Evolutionary conservation across 37 sponge, comb jelly and placozoan genomes (phyloP), one percentile per base, ranked within the genome.

Genomic region (Ephydatia muelleri): DNA sequence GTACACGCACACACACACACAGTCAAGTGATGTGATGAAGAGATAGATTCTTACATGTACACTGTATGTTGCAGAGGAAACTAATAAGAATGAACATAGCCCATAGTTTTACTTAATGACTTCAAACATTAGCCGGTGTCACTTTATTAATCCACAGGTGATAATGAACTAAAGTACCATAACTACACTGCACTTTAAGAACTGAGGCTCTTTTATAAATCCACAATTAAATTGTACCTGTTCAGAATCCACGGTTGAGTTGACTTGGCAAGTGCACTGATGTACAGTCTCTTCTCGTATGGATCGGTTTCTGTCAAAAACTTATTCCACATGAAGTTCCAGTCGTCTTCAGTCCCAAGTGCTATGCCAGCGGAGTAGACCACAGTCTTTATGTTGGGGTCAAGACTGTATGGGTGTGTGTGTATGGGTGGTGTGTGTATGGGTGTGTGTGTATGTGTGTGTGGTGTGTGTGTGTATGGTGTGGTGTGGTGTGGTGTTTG

Each of bases 311-410:
- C 43, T 13, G n/a, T 84, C 38, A 49, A 40, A 81, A 89, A 96
- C 43, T 76, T 29, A 0, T 71, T 29, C 97, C 97, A 98, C 36
- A 98, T 68, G 72, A 80, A 93, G 38, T 96, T 76, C 99, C 99
- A 98, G 25, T 94, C 95, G 13, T 57, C 73, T 57, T 85, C 84
- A 1, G 79, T 82, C 2, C 97, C 99, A 77, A 76, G 12, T 0
- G 89, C 90, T 35, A 97, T 76, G 12, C 93, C 97, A 73, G 86
- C 85, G 23, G 82, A 38, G 70, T 95, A 94, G 57, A 95, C 93
- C 28, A 92, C 80, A 30, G 64, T n/a, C 79, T 90, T 92, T 67
- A 97, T 79, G 76, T 97, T 70, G 34, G 97, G 93, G 36, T 80
- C 81, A 68, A 93, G 39, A 3, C 93, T 93, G 49, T 23, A 19